Evolutionary conservation across 1,140 invertebrate species (phyloP).

Genomic region (Bombus terrestris): DNA sequence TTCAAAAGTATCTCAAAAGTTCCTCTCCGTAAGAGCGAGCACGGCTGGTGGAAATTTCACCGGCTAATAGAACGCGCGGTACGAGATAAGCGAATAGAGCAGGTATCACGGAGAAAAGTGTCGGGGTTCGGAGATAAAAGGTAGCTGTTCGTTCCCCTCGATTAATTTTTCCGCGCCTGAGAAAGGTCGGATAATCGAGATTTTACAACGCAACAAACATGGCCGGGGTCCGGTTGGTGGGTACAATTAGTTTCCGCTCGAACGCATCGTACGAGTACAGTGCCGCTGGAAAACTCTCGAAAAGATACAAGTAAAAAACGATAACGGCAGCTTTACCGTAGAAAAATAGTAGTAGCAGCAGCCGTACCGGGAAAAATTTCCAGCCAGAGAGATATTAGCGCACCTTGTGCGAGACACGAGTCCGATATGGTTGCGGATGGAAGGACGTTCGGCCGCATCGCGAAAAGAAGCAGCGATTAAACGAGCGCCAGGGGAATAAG

Average conservation of each 20-base stretch:
- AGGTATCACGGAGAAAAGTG: not conserved
- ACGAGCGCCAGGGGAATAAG: not conserved
- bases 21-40: not conserved
- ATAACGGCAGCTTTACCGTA: not conserved
- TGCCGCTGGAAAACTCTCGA: not conserved
- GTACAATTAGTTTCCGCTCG: not conserved
- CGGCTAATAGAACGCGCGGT: not conserved
- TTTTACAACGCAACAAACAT: conserved; percentile 2
- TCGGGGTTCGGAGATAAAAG: not conserved
- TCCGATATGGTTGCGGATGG: not conserved
- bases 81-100: not conserved
- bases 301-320: not conserved
- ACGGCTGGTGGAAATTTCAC: not conserved
- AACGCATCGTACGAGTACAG: not conserved
- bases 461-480: not conserved
- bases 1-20: not conserved
- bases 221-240: not conserved
- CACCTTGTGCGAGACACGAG: not conserved
- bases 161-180: not conserved
- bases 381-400: not conserved
- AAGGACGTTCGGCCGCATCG: too few relatives aligned
- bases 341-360: not conserved
- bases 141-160: not conserved
- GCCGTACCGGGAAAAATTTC: not conserved
- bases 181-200: not conserved